These are phyloP conservation scores for Romanomermis culicivorax DNA, from an alignment of 2,888 invertebrate genomes.

Conservation along the genomic window DNA sequence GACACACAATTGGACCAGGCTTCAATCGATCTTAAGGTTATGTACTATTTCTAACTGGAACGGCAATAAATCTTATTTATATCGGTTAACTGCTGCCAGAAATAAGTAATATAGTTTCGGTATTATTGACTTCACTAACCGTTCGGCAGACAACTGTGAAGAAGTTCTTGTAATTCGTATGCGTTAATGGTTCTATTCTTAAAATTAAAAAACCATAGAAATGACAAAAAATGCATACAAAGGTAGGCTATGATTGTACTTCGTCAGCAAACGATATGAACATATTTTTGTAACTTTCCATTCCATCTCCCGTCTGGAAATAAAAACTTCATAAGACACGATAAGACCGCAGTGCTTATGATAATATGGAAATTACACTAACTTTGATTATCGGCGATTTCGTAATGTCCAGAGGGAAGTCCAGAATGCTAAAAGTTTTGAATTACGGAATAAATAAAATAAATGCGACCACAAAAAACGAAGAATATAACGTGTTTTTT, in stretches of 20 bases:
- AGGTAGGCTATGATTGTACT: slow-evolving; percentile 12
- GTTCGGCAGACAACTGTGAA: slow-evolving; percentile 72
- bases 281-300: slow-evolving; percentile 60
- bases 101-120: no score
- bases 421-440: slow-evolving; percentile 35
- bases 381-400: slow-evolving; percentile 51
- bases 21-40: no score
- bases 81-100: no score
- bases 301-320: slow-evolving; percentile 39
- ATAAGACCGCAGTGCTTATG: slow-evolving; percentile 1
- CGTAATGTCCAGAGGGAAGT: slow-evolving; percentile 43
- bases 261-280: slow-evolving; percentile 74
- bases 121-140: no score
- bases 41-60: no score
- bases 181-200: slow-evolving; percentile 60
- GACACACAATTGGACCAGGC: no score
- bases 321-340: slow-evolving; percentile 1
- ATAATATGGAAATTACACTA: slow-evolving; percentile 10
- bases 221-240: slow-evolving; percentile 1
- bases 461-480: background rate
- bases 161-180: slow-evolving; percentile 65
- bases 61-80: no score
- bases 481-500: no score
- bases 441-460: slow-evolving; percentile 1
- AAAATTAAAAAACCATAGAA: background rate